Percentiles rank a stretch among this genome's conserved stretches.
Conservation (phyloP, 2,888 invertebrate genomes). For the Hydriomena furcata region DNA sequence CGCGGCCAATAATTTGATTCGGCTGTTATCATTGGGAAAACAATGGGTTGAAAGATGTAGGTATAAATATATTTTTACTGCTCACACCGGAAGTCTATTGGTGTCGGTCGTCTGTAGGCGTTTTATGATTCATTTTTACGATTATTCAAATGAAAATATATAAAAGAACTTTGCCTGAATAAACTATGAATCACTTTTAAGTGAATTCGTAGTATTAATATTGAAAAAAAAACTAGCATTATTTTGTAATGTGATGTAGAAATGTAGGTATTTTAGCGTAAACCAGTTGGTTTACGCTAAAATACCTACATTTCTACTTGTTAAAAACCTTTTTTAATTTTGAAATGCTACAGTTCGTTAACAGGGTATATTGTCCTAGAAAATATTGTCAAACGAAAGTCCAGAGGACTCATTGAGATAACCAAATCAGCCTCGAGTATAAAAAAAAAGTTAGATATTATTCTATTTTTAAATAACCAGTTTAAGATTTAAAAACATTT, state of each 20-base stretch:
- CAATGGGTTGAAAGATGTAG: slow-evolving; percentile 62
- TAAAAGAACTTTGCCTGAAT: slow-evolving; percentile 29
- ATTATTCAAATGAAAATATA: slow-evolving; percentile 28
- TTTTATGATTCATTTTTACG: slow-evolving; percentile 28
- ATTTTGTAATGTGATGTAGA: not conserved
- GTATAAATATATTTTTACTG: slow-evolving; percentile 56
- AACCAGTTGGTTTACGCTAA: too few species aligned
- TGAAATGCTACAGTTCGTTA: too few species aligned
- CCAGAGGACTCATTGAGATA: too few species aligned
- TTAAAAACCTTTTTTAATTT: too few species aligned
- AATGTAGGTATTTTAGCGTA: too few species aligned
- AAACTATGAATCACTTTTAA: slow-evolving; percentile 27
- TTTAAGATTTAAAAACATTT: too few species aligned
- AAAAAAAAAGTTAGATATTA: too few species aligned
- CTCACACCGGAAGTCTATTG: slow-evolving; percentile 53
- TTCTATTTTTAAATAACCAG: too few species aligned
- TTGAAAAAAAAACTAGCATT: slow-evolving; percentile 10
- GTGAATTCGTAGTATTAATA: slow-evolving; percentile 11
- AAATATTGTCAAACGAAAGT: too few species aligned
- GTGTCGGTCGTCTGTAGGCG: slow-evolving; percentile 51
- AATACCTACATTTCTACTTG: too few species aligned
- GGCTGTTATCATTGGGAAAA: slow-evolving; percentile 74
- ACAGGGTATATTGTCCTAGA: too few species aligned
- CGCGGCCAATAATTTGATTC: slow-evolving; percentile 78
- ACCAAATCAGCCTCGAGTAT: too few species aligned